Percentiles rank a stretch among this genome's conserved stretches.
Conservation (phyloP, 2,797 vertebrate genomes). For the Pangasius sanitwongsei region DNA sequence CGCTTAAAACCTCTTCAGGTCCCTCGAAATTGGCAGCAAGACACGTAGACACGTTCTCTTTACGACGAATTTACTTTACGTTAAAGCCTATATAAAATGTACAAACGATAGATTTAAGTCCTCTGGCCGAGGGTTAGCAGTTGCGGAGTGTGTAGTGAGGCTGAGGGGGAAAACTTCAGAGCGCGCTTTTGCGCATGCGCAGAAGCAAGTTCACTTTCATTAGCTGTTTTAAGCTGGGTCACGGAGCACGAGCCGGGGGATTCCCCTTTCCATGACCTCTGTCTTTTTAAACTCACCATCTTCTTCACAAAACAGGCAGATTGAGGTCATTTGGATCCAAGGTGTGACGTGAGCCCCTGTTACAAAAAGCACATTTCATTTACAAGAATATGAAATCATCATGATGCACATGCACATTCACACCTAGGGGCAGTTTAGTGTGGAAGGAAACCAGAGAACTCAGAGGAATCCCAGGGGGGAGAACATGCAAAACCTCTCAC, state of each 20-base stretch:
- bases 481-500: not conserved
- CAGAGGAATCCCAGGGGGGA: not conserved
- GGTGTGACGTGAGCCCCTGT: not conserved
- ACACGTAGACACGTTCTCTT: no score
- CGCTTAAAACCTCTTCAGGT: not conserved
- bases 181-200: not conserved
- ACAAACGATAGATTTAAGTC: not conserved
- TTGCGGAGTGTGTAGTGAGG: not conserved
- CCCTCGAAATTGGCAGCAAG: not conserved
- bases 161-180: not conserved
- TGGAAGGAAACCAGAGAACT: not conserved
- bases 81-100: not conserved
- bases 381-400: not conserved
- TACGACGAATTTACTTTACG: not conserved
- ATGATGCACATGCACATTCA: not conserved
- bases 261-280: constrained; percentile 55
- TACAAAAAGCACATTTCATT: not conserved
- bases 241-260: constrained; percentile 38
- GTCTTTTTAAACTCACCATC: constrained; percentile 20
- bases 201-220: not conserved
- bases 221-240: not conserved
- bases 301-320: not conserved
- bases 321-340: constrained; percentile 20
- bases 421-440: not conserved
- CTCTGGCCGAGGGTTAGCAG: no score